These are phyloP conservation scores for Aurelia coerulea DNA, from an alignment of 30 jellyfish, hydroid and myxozoan genomes.

Conservation along the genomic window DNA sequence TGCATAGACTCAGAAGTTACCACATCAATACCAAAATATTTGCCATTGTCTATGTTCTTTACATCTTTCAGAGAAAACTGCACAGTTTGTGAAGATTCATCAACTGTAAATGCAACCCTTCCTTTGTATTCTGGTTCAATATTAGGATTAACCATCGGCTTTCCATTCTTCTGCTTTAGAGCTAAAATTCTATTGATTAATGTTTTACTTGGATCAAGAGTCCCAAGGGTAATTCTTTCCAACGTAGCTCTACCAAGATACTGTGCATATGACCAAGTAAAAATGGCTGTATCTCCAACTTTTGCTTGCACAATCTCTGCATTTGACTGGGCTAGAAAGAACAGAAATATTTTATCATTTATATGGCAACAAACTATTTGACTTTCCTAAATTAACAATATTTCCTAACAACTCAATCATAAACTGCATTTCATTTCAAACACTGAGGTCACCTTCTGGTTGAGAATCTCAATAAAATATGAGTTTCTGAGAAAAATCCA, in stretches of 20 bases:
- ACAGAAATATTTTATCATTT: neutral
- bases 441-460: too few relatives aligned
- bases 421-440: too few relatives aligned
- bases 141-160: constrained; percentile 7
- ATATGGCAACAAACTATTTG: too few relatives aligned
- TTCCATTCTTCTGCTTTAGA: neutral
- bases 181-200: neutral
- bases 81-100: neutral
- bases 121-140: constrained; percentile 1
- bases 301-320: constrained; percentile 10
- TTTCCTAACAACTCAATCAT: too few relatives aligned
- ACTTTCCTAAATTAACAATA: too few relatives aligned
- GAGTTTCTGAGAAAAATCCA: too few relatives aligned
- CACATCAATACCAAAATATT: neutral
- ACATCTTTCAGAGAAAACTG: constrained; percentile 20
- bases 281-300: constrained; percentile 41
- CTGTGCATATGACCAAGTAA: constrained; percentile 18
- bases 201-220: neutral
- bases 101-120: constrained; percentile 3
- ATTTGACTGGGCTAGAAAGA: neutral
- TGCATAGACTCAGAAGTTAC: neutral
- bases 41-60: neutral
- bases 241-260: neutral
- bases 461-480: too few relatives aligned
- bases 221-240: neutral